phyloP scores from a whole-genome alignment of 2,888 invertebrate genomes.

The Cantharis nigra region DNA sequence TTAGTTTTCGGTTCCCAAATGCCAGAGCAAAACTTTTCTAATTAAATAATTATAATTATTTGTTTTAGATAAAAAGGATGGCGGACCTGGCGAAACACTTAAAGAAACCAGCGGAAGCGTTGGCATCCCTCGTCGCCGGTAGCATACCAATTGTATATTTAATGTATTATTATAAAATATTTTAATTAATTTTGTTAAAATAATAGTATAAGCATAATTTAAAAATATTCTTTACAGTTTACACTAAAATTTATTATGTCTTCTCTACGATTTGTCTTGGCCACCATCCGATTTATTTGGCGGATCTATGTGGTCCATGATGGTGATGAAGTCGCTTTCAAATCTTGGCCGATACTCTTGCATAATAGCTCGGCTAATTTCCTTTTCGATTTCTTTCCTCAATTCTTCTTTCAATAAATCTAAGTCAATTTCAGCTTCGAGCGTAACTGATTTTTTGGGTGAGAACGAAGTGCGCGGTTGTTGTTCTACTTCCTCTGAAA shows the following conservation, averaged over 20 bases:
- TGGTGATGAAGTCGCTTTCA: neutral
- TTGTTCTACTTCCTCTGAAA: neutral
- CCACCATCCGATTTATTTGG: neutral
- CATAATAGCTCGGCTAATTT: neutral
- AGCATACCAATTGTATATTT: neutral
- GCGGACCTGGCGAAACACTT: neutral
- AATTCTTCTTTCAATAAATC: neutral
- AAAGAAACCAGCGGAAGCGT: neutral
- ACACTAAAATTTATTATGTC: neutral
- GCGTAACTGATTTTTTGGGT: neutral
- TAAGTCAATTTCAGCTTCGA: neutral
- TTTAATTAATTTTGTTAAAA: neutral
- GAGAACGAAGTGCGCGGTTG: neutral
- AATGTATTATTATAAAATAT: neutral
- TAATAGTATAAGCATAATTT: neutral
- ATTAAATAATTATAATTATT: neutral
- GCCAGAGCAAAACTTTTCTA: neutral
- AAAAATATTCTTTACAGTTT: neutral
- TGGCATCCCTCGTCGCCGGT: neutral
- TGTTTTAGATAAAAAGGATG: neutral
- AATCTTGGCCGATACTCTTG: neutral
- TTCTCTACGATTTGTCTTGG: neutral
- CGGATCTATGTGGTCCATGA: neutral
- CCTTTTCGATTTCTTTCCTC: neutral
- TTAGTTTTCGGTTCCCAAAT: neutral